Conservation (phyloP, 2,797 vertebrate species). For the Podarcis lilfordi region DNA sequence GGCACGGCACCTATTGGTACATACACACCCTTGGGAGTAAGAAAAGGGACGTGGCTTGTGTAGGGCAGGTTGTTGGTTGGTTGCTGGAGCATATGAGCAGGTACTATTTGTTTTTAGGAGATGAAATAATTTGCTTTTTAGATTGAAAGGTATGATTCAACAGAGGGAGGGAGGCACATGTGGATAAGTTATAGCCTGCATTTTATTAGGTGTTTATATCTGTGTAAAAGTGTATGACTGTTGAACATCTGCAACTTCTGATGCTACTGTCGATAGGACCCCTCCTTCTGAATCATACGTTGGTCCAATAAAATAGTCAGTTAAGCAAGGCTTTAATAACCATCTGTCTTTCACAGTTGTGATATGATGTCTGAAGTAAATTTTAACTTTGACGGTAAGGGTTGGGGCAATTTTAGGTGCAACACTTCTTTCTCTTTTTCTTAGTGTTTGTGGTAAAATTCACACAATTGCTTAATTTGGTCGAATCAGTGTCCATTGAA, state of each 20-base stretch:
- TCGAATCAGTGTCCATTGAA: not conserved
- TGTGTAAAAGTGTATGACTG: constrained; percentile 12
- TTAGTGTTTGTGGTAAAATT: not conserved
- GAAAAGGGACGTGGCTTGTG: constrained; percentile 32
- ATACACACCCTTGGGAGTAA: constrained; percentile 45
- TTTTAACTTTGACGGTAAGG: not conserved
- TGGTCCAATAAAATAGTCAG: not conserved
- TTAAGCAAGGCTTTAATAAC: not conserved
- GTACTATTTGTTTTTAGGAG: constrained; percentile 15
- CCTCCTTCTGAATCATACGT: not conserved
- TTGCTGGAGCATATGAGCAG: not conserved
- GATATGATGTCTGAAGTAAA: constrained; percentile 25
- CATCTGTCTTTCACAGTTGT: not conserved
- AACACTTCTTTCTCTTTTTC: constrained; percentile 4
- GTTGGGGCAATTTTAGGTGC: not conserved
- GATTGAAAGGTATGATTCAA: not conserved
- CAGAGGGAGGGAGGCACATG: no score
- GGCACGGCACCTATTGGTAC: constrained; percentile 35
- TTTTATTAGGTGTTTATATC: constrained; percentile 15
- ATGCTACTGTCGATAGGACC: not conserved
- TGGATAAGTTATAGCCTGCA: constrained; percentile 1
- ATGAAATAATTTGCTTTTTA: not conserved
- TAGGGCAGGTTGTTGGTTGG: constrained; percentile 23
- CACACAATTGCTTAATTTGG: not conserved
- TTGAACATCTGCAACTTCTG: not conserved